Conservation (phyloP, 1,140 invertebrate genomes). For the Diabrotica undecimpunctata region DNA sequence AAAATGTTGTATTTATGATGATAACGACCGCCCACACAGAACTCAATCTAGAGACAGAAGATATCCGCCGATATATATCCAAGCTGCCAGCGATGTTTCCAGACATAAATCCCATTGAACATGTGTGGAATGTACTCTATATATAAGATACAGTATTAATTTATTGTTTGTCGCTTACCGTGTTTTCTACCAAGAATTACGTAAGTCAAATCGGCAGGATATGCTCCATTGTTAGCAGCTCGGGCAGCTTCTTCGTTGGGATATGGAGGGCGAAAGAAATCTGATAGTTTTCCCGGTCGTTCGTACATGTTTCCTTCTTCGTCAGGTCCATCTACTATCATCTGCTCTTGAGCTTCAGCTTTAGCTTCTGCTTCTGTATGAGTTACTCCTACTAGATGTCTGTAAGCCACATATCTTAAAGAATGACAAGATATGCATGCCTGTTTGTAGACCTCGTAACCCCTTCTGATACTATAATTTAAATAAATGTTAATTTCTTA, state of each 20-base stretch:
- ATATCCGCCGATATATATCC: not conserved
- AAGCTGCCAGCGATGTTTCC: not conserved
- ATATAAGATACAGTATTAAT: too few species aligned
- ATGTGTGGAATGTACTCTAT: not conserved
- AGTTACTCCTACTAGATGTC: constrained; percentile 85
- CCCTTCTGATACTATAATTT: constrained; percentile 71
- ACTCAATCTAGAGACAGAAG: not conserved
- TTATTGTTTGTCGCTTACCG: too few species aligned
- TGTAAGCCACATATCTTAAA: constrained; percentile 86
- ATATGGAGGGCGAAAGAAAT: constrained; percentile 88
- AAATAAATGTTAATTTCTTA: constrained; percentile 6
- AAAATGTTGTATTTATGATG: too few species aligned
- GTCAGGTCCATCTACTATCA: constrained; percentile 90
- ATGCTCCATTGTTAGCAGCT: constrained; percentile 90
- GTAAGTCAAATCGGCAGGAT: constrained; percentile 93
- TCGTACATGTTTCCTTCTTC: constrained; percentile 89
- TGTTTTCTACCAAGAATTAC: constrained; percentile 59
- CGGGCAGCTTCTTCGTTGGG: constrained; percentile 88
- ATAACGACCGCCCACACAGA: too few species aligned
- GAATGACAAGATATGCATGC: constrained; percentile 99
- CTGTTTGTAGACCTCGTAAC: constrained; percentile 99
- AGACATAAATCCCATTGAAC: too few species aligned
- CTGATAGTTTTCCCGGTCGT: constrained; percentile 91
- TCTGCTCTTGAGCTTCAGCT: constrained; percentile 83
- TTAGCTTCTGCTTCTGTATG: constrained; percentile 95